Base-by-base conservation (phyloP, 2,888 invertebrate species). In the Rhingia campestris region DNA sequence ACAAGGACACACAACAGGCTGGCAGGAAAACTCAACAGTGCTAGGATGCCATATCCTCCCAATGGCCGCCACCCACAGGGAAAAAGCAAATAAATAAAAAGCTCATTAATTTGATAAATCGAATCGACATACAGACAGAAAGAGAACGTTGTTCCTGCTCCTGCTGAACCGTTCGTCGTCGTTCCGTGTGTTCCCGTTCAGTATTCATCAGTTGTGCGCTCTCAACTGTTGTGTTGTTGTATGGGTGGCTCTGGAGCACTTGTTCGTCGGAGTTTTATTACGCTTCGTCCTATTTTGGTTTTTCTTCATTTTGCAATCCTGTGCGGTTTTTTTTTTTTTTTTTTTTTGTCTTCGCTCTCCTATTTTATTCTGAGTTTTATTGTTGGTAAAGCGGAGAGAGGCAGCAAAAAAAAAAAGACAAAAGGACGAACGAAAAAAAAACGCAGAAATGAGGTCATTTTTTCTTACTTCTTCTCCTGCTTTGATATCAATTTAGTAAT, bases 101-200 rank as follows among this genome's bases (percentile, higher is more conserved):
- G 89, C 90, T 89, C 90, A 89, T 89, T 89, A 90, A 89, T 89
- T 90, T 89, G 90, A 89, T 89, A 90, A 90, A 90, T 89, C 90
- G 90, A 88, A 88, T 84, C 69, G 74, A 70, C 84, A 80, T 66
- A 72, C 72, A 72, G 61, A 51, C 43, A 58, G 64, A 74, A 67
- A 77, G 64, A 47, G 58, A 74, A 70, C 84, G 45, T 58, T 54
- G 70, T 66, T 70, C 64, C 14, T 45, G 43, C 6, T 45, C 22
- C 12, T 49, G 49, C 30, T 49, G 22, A 22, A 22, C 22, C 22
- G 22, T 22, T 22, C 22, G 22, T 30, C 53, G 45, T 51, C 54
- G 67, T 56, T 54, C 14, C 37, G 54, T 70, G 10, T 30, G 58
- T 53, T 70, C 59, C 32, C 49, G 59, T 74, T 75, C 51, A 51